Base-by-base conservation (phyloP, 2,888 invertebrate genomes). In the Patella caerulea region DNA sequence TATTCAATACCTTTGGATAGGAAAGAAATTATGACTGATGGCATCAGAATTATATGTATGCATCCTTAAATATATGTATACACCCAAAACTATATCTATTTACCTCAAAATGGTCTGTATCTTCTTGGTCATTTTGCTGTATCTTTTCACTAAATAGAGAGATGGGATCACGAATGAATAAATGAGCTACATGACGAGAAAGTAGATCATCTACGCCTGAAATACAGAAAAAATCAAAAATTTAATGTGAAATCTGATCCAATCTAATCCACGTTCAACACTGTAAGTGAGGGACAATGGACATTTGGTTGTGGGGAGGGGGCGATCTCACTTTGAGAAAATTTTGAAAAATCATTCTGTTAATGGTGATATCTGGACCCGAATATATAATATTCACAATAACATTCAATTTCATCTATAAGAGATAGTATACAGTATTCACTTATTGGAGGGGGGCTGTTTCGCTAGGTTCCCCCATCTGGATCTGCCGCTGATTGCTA, bases 51-150 rank as follows among this genome's bases (percentile, higher is more conserved):
- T 19, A 19, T n/a, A 65, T 11, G 65, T 65, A n/a, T 19, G 17
- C n/a, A n/a, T 65, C 12, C 3, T 9, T 5, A n/a, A 65, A 65
- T n/a, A 65, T 65, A 65, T 65, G 65, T 65, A 9, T 24, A 9
- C 9, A 45, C n/a, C 54, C 34, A n/a, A n/a, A 19, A 53, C 12
- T 12, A 52, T 3, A 19, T 29, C 45, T 12, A 29, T 54, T 87
- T 91, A 96, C 97, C 94, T 99, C 99, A 93, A 99, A 99, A 92
- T 99, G 99, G 92, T 99, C 99, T 0, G 97, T 96, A 88, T 99
- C 98, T 86, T 96, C 95, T 65, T 94, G 93, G 91, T 99, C 98
- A 91, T 98, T 96, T 91, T 98, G 98, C 92, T 98, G 92, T 17
- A 99, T 94, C 91, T 97, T 97, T 92, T 99, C 99, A 29, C 96